Conservation (phyloP, 1,140 invertebrate species). For the Heliconius congener region DNA sequence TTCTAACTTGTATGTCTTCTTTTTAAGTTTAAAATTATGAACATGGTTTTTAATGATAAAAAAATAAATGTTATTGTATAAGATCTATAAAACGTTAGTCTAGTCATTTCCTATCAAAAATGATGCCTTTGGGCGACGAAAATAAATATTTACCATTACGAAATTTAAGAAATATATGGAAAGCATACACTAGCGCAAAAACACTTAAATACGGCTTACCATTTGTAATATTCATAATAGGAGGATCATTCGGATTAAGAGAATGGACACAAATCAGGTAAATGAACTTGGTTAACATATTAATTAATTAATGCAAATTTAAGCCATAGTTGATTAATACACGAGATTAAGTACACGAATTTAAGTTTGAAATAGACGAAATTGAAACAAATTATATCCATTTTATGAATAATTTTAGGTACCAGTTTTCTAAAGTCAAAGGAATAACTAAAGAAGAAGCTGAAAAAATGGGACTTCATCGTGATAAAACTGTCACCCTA, state of each 20-base stretch:
- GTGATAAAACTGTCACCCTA: constrained; percentile 85
- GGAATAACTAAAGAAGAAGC: constrained; percentile 84
- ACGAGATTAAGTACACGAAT: neutral
- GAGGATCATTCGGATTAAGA: constrained; percentile 86
- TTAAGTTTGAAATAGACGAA: neutral
- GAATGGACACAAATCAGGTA: constrained; percentile 87
- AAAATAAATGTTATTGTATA: neutral
- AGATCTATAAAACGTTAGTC: neutral
- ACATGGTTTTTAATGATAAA: neutral
- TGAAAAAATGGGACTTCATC: constrained; percentile 85
- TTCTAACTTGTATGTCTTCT: neutral
- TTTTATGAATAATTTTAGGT: constrained; percentile 76
- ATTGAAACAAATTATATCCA: too few relatives aligned
- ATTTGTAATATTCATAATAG: constrained; percentile 85
- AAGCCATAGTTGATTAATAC: neutral
- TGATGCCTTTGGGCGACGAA: constrained; percentile 45
- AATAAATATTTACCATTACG: constrained; percentile 43
- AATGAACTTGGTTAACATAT: neutral
- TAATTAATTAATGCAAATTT: neutral
- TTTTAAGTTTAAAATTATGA: neutral
- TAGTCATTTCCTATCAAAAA: neutral
- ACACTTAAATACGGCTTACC: constrained; percentile 84
- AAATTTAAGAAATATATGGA: constrained; percentile 45
- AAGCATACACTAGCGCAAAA: constrained; percentile 55
- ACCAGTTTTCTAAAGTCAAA: constrained; percentile 84